Conservation (phyloP, 37 sponge, comb jelly and placozoan species). For the Halichondria panicea region DNA sequence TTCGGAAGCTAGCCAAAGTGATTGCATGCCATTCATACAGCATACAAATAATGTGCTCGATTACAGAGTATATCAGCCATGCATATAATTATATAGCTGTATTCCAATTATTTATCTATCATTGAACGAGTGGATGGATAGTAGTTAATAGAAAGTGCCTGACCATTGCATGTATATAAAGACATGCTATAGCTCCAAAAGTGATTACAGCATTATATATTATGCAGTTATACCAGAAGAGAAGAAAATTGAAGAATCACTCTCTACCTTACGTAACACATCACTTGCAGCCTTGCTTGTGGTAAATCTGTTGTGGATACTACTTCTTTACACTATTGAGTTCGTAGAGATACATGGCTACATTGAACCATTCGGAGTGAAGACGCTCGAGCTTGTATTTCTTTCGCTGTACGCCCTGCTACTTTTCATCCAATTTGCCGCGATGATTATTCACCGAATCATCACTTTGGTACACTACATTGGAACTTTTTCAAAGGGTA, state of each 20-base stretch:
- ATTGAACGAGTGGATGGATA: conserved; percentile 27
- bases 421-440: conserved; percentile 53
- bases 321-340: conserved; percentile 42
- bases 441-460: conserved; percentile 58
- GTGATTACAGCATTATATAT: too few species aligned
- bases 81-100: too few species aligned
- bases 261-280: conserved; percentile 55
- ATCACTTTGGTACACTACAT: conserved; percentile 66
- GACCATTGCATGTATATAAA: conserved; percentile 26
- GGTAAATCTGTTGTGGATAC: conserved; percentile 75
- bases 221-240: too few species aligned
- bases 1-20: too few species aligned
- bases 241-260: conserved; percentile 34
- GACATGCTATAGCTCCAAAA: too few species aligned
- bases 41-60: too few species aligned
- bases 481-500: too few species aligned
- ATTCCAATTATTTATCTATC: too few species aligned
- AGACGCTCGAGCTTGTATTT: conserved; percentile 50
- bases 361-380: conserved; percentile 19
- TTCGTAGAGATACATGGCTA: conserved; percentile 15
- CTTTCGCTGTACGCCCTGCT: conserved; percentile 51
- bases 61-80: too few species aligned
- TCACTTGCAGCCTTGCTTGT: conserved; percentile 43
- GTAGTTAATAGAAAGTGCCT: conserved; percentile 28
- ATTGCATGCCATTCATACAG: too few species aligned